Conservation (phyloP, 2,797 vertebrate species). For the Telmatherina bonti region DNA sequence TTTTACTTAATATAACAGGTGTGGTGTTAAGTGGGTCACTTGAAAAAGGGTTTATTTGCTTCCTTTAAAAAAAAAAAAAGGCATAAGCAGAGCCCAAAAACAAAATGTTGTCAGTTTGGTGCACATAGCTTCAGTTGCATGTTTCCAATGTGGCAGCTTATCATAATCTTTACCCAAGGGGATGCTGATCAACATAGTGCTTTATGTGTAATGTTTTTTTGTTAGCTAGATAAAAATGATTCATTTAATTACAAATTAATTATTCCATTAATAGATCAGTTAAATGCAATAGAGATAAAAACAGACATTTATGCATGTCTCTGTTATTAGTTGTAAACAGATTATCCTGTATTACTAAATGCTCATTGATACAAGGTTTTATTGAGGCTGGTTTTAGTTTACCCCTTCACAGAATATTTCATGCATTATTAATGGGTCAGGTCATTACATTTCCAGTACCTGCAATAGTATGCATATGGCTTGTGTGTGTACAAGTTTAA, state of each 20-base stretch:
- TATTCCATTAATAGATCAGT: constrained; percentile 74
- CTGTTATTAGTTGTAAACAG: constrained; percentile 52
- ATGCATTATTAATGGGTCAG: constrained; percentile 54
- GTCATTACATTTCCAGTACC: constrained; percentile 29
- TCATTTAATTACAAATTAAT: constrained; percentile 63
- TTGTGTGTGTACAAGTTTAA: constrained; percentile 28
- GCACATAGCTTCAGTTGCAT: constrained; percentile 15
- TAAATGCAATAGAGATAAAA: constrained; percentile 60
- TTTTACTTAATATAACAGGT: constrained; percentile 18
- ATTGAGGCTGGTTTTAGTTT: constrained; percentile 54
- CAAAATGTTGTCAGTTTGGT: constrained; percentile 28
- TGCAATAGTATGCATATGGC: constrained; percentile 19
- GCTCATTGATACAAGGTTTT: constrained; percentile 52
- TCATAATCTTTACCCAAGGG: constrained; percentile 62
- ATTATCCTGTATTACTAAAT: constrained; percentile 54
- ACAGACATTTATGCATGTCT: constrained; percentile 21
- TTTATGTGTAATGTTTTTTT: constrained; percentile 49
- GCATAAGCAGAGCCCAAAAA: too few species aligned
- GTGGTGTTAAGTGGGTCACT: constrained; percentile 31
- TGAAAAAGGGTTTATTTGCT: constrained; percentile 36
- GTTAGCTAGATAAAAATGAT: constrained; percentile 53
- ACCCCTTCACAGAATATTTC: constrained; percentile 58
- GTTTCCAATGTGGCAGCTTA: constrained; percentile 49
- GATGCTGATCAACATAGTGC: constrained; percentile 60
- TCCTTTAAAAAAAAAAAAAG: constrained; percentile 24